These are phyloP conservation scores for Corythaeola cristata DNA, from an alignment of 2,113 vertebrate species.

Conservation along the genomic window DNA sequence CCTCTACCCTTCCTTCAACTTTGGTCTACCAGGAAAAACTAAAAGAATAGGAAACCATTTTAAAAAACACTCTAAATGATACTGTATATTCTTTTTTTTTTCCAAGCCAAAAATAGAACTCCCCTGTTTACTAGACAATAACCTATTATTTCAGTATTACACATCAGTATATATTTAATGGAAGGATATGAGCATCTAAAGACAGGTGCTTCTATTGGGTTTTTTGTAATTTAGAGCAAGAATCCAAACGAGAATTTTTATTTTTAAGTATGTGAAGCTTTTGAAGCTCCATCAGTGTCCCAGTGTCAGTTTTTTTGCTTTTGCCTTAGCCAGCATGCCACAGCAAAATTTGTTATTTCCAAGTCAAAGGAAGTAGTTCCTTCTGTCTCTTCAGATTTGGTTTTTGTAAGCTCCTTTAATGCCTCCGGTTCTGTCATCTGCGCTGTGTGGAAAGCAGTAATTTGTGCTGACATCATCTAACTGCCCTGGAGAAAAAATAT, in stretches of 20 bases:
- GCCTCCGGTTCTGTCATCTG: slow-evolving; percentile 35
- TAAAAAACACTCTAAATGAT: background rate
- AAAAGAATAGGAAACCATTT: background rate
- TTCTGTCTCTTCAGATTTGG: slow-evolving; percentile 31
- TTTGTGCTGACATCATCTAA: slow-evolving; percentile 58
- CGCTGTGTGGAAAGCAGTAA: slow-evolving; percentile 7
- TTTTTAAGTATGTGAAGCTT: background rate
- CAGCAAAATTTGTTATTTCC: slow-evolving; percentile 5
- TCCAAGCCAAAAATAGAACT: background rate
- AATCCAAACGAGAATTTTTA: background rate
- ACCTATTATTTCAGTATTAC: background rate
- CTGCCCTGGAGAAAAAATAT: slow-evolving; percentile 46
- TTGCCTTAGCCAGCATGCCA: background rate
- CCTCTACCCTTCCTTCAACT: background rate
- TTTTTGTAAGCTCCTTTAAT: background rate
- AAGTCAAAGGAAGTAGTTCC: slow-evolving; percentile 17
- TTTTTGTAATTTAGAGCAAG: background rate
- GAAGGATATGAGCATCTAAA: background rate
- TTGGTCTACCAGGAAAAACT: background rate
- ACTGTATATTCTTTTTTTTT: background rate
- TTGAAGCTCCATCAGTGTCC: background rate
- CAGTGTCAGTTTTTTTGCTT: background rate
- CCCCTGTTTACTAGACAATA: background rate
- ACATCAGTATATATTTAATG: background rate
- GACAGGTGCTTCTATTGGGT: background rate